phyloP scores from a whole-genome alignment of 2,888 invertebrate genomes.

The Tachina fera region DNA sequence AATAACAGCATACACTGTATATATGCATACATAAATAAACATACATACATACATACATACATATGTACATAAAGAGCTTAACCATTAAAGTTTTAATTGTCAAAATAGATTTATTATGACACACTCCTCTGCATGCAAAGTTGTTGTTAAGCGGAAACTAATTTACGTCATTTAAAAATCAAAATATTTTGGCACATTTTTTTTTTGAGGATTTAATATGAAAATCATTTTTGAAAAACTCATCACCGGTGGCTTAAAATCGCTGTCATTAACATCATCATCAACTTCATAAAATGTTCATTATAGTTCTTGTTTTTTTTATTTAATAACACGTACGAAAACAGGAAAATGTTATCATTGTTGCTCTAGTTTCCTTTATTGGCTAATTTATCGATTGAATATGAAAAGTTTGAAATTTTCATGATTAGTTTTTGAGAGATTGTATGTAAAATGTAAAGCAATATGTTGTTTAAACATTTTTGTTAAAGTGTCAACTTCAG shows the following conservation, averaged over 20 bases:
- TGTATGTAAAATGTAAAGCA: neutral
- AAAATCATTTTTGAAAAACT: slow-evolving; percentile 9
- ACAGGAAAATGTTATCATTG: neutral
- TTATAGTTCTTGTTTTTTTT: too few relatives aligned
- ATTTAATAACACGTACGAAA: neutral
- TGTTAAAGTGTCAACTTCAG: neutral
- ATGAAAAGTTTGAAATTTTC: neutral
- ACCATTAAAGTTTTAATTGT: neutral
- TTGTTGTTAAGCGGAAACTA: slow-evolving; percentile 24
- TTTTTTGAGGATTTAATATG: neutral
- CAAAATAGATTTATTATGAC: neutral
- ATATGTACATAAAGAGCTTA: too few relatives aligned
- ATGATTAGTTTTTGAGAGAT: neutral
- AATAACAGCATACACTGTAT: neutral
- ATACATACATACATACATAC: too few relatives aligned
- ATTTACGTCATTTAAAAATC: slow-evolving; percentile 36
- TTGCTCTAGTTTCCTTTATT: neutral
- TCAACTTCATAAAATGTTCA: neutral
- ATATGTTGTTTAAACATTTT: neutral
- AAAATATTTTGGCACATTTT: slow-evolving; percentile 9
- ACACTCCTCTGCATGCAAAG: neutral
- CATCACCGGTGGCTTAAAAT: neutral
- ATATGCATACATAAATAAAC: too few relatives aligned
- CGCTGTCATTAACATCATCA: slow-evolving; percentile 1
- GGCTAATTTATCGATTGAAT: neutral